These are phyloP conservation scores for Morone saxatilis DNA, from an alignment of 2,113 vertebrate species.

Conservation along the genomic window DNA sequence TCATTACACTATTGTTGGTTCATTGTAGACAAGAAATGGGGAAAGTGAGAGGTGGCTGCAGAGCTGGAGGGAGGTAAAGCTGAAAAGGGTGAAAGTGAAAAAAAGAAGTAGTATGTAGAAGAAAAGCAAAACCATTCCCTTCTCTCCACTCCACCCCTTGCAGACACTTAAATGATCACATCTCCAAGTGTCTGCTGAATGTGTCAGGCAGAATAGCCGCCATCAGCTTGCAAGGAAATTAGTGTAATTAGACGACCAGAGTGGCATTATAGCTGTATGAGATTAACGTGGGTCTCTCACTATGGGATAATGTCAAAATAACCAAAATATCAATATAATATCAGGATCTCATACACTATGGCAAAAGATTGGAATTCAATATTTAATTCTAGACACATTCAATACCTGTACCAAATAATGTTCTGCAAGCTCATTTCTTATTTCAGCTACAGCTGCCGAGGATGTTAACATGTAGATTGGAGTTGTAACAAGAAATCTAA, in stretches of 20 bases:
- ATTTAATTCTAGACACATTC: slow-evolving; percentile 20
- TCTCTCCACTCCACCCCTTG: slow-evolving; percentile 9
- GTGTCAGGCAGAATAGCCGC: slow-evolving; percentile 40
- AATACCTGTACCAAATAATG: slow-evolving; percentile 4
- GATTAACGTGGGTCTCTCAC: slow-evolving; percentile 28
- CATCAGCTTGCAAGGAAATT: slow-evolving; percentile 45
- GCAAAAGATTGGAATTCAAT: slow-evolving; percentile 37
- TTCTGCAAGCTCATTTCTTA: slow-evolving; percentile 25
- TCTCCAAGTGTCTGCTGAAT: slow-evolving; percentile 13
- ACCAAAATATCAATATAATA: slow-evolving; percentile 37
- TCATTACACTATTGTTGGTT: slow-evolving; percentile 4
- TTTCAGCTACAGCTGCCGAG: slow-evolving; percentile 28
- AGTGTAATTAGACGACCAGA: slow-evolving; percentile 57
- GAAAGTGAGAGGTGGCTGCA: slow-evolving; percentile 13
- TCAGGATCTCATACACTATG: slow-evolving; percentile 2
- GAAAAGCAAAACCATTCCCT: slow-evolving; percentile 38
- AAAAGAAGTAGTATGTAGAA: neutral
- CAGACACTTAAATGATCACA: slow-evolving; percentile 59
- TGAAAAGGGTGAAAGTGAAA: neutral
- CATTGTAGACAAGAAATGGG: neutral
- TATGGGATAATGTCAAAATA: slow-evolving; percentile 26
- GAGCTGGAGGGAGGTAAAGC: slow-evolving; percentile 19
- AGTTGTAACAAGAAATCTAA: slow-evolving; percentile 18
- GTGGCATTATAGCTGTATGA: slow-evolving; percentile 23
- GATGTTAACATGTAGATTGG: slow-evolving; percentile 39